Percentiles rank a stretch among this genome's conserved stretches.
These are phyloP conservation scores for Strigops habroptila DNA, from an alignment of 2,113 vertebrate genomes.

Conservation along the genomic window DNA sequence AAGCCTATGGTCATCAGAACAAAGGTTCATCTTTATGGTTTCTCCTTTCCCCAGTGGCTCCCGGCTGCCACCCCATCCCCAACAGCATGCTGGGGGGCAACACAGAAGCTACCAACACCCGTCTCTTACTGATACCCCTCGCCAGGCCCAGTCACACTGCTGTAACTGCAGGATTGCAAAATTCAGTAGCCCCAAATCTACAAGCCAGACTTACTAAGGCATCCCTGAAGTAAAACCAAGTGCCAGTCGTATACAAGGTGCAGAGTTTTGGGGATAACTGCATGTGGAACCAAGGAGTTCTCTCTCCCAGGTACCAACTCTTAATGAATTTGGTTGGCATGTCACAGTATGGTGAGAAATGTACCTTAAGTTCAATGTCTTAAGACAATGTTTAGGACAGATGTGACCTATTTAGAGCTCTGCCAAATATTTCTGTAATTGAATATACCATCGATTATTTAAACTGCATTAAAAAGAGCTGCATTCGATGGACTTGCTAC, in stretches of 20 bases:
- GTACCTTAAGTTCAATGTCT: neutral
- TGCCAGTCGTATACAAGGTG: rapidly evolving
- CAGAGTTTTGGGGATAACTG: neutral
- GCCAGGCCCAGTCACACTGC: too few relatives aligned
- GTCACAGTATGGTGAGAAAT: neutral
- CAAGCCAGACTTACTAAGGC: neutral
- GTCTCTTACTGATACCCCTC: rapidly evolving
- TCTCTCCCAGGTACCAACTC: neutral
- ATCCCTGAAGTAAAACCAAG: neutral
- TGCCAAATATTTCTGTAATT: constrained; percentile 41
- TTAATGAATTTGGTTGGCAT: neutral
- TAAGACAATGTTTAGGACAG: constrained; percentile 3
- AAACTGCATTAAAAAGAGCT: neutral
- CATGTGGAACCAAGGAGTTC: neutral
- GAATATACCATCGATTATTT: constrained; percentile 20
- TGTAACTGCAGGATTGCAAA: neutral
- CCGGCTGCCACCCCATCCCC: neutral
- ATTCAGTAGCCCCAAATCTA: neutral
- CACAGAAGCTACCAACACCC: neutral
- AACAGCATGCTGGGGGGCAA: neutral
- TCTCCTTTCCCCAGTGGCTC: neutral
- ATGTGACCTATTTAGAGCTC: constrained; percentile 39
- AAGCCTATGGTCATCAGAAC: neutral
- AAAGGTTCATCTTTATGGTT: neutral
- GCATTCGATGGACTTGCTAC: neutral